Conservation (phyloP, 2,888 invertebrate genomes). For the Cristatella mucedo region DNA sequence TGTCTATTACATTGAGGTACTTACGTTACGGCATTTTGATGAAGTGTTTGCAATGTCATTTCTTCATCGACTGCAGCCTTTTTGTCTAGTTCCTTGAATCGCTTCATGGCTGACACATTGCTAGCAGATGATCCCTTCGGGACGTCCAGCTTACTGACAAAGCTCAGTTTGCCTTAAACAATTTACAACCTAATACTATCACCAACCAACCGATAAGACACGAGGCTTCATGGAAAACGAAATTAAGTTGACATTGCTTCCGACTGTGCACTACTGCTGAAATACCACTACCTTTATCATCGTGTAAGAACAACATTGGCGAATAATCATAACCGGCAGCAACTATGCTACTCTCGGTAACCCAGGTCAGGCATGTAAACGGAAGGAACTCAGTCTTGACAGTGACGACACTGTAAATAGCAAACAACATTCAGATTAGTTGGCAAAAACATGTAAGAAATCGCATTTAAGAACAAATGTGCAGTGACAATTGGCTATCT, state of each 20-base stretch:
- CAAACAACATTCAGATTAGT: no score
- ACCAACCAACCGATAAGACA: no score
- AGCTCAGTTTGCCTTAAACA: slow-evolving; percentile 55
- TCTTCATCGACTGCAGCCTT: slow-evolving; percentile 68
- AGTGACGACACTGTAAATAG: slow-evolving; percentile 35
- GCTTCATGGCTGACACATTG: slow-evolving; percentile 60
- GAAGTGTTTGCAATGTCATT: slow-evolving; percentile 75
- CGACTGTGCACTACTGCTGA: no score
- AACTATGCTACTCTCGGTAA: slow-evolving; percentile 64
- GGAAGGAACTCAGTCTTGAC: slow-evolving; percentile 61
- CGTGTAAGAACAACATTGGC: not conserved
- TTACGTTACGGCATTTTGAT: slow-evolving; percentile 90
- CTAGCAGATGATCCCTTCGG: slow-evolving; percentile 13
- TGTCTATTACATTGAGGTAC: no score
- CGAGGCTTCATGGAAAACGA: no score
- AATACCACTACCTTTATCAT: no score
- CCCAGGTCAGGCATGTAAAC: slow-evolving; percentile 80
- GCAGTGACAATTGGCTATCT: no score
- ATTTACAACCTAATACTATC: no score
- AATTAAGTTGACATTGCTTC: no score
- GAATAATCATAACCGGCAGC: slow-evolving; percentile 49
- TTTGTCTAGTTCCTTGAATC: slow-evolving; percentile 84
- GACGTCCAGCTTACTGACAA: slow-evolving; percentile 71
- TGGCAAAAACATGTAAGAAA: no score
- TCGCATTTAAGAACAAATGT: no score